Evolutionary conservation across 2,888 invertebrate species (phyloP), one percentile per base, ranked within the genome.

Genomic region (Campoletis raptor): DNA sequence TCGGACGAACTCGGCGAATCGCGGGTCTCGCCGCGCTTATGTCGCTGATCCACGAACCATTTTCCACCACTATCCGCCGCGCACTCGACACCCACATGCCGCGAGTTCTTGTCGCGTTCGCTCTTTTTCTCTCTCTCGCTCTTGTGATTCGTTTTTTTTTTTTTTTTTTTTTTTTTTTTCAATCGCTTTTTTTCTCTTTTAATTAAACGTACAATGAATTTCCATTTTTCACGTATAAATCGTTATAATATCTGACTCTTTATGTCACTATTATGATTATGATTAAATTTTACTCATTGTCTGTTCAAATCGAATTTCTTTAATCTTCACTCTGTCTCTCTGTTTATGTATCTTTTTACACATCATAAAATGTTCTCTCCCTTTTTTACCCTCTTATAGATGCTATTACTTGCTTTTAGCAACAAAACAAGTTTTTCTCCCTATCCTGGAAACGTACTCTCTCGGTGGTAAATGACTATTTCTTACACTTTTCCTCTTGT

Each of bases 1-100:
- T 91, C 88, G 90, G 90, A 45, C 69, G 87, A 82, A 86, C 89
- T 90, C 89, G 89, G 85, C 12, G 18, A 21, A 87, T 89, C 88
- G 89, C 90, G 45, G 12, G 91, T 90, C 89, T 89, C 80, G 78
- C 79, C 87, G 78, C 85, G 77, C 85, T 84, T 89, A 89, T 89
- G 90, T 36, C 88, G 88, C 88, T 81, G 83, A 86, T 83, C 86
- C 83, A 76, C 86, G 86, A 86, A 77, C 73, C 83, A 78, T 86
- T 81, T 82, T 80, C 79, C 70, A 21, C 81, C 67, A 36, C 88
- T 92, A 90, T 92, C 61, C 61, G 89, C 45, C 87, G 74, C 79
- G 48, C 83, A 85, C 77, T 92, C 92, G 92, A 86, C 86, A 79
- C 86, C 78, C 86, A 81, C 77, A 81, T 83, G 67, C 85, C 80